Conservation (phyloP, 2,888 invertebrate genomes). For the Drosophila testacea region DNA sequence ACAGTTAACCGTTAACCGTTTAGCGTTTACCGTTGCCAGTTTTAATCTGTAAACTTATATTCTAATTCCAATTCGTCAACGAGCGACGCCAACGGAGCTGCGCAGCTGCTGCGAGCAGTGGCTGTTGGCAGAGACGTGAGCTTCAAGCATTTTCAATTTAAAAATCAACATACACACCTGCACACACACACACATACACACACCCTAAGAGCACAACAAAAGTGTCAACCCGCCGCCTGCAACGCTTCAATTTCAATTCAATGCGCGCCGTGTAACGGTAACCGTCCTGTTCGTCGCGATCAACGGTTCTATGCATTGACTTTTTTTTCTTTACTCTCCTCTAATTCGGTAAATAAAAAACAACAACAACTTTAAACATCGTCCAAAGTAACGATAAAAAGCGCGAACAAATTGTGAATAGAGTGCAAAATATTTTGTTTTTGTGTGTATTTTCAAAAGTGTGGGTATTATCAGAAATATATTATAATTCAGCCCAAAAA, state of each 20-base stretch:
- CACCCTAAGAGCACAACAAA: slow-evolving; percentile 45
- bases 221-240: slow-evolving; percentile 69
- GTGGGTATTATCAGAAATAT: slow-evolving; percentile 34
- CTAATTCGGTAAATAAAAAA: too few relatives aligned
- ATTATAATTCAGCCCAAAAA: neutral
- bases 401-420: neutral
- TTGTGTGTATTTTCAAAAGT: slow-evolving; percentile 25
- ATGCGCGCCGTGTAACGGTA: slow-evolving; percentile 74
- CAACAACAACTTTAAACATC: too few relatives aligned
- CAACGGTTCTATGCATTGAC: slow-evolving; percentile 44
- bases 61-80: slow-evolving; percentile 45
- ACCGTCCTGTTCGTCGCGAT: slow-evolving; percentile 59
- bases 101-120: slow-evolving; percentile 53
- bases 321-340: slow-evolving; percentile 6
- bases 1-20: slow-evolving; percentile 4
- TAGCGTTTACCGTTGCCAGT: slow-evolving; percentile 12
- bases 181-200: slow-evolving; percentile 18
- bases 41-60: slow-evolving; percentile 5
- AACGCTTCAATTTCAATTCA: slow-evolving; percentile 74
- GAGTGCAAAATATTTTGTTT: slow-evolving; percentile 28
- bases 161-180: slow-evolving; percentile 44
- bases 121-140: slow-evolving; percentile 69
- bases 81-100: slow-evolving; percentile 38
- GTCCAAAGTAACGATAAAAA: neutral
- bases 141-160: slow-evolving; percentile 72